A percentile compares a stretch with the other conserved stretches of the same genome.
Conservation (phyloP, 2,113 vertebrate genomes). For the Seriola aureovittata region DNA sequence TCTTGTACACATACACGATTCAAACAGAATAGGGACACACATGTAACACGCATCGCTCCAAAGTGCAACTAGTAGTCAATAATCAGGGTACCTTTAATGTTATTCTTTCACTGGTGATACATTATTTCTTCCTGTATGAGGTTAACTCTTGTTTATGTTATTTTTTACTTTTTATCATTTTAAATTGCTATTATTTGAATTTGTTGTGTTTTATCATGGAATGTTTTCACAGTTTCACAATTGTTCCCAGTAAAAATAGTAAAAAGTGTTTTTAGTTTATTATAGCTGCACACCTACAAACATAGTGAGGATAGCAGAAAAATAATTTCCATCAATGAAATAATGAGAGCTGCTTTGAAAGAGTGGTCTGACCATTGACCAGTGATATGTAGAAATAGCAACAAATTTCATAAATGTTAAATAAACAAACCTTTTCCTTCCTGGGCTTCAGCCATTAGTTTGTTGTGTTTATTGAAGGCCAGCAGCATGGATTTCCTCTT, state of each 20-base stretch:
- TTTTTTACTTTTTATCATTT: not conserved
- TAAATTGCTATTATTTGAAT: not conserved
- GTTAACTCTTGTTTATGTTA: not conserved
- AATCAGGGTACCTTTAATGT: not conserved
- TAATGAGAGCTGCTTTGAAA: not conserved
- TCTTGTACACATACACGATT: not conserved
- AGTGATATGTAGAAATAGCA: not conserved
- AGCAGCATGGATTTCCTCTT: constrained; percentile 86
- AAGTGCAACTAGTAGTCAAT: not conserved
- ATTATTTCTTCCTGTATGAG: not conserved
- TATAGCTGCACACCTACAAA: too few relatives aligned
- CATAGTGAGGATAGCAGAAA: not conserved
- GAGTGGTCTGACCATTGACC: not conserved
- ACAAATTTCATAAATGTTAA: not conserved
- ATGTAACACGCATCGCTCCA: not conserved
- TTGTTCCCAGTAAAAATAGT: too few relatives aligned
- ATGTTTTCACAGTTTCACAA: not conserved
- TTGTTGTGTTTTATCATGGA: not conserved
- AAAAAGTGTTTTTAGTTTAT: too few relatives aligned
- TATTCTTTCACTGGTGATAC: not conserved
- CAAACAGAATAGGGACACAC: not conserved
- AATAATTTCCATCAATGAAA: not conserved
- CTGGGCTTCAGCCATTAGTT: constrained; percentile 93
- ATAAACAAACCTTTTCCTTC: constrained; percentile 88
- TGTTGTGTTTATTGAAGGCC: constrained; percentile 92